Evolutionary conservation across 2,113 vertebrate genomes (phyloP).

Genomic region (Salminus brasiliensis): DNA sequence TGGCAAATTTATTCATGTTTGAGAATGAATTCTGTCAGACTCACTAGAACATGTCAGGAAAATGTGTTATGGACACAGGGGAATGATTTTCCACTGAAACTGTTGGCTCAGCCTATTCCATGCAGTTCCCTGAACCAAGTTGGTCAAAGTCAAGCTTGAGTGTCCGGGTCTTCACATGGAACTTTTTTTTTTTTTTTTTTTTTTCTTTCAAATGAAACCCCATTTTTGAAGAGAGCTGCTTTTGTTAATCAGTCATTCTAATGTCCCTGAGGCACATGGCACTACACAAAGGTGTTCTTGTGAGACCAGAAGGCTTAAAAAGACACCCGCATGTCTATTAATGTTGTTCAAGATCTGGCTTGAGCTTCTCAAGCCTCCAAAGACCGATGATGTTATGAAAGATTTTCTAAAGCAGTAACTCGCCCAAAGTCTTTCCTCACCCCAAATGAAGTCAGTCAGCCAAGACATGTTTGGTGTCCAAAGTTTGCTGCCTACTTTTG

Average conservation of each 20-base stretch:
- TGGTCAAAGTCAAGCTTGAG: not conserved
- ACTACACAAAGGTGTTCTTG: not conserved
- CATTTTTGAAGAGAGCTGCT: not conserved
- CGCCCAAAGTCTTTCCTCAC: too few relatives aligned
- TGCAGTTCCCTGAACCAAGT: not conserved
- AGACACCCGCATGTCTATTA: too few relatives aligned
- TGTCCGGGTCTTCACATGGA: not conserved
- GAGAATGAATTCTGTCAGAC: not conserved
- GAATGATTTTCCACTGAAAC: not conserved
- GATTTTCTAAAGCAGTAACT: too few relatives aligned
- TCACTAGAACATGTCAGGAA: not conserved
- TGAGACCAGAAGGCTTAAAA: not conserved
- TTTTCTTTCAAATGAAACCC: not conserved
- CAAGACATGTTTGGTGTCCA: too few relatives aligned
- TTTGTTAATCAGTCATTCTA: not conserved
- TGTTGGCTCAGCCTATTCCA: not conserved
- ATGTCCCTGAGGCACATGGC: not conserved
- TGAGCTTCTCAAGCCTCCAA: too few relatives aligned
- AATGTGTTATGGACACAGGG: not conserved
- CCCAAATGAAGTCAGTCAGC: too few relatives aligned
- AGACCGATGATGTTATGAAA: too few relatives aligned
- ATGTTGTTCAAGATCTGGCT: too few relatives aligned
- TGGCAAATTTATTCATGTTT: not conserved
- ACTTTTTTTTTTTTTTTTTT: too few relatives aligned
- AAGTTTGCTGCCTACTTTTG: too few relatives aligned